Conservation (phyloP, 2,797 vertebrate species). For the Staurois parvus region DNA sequence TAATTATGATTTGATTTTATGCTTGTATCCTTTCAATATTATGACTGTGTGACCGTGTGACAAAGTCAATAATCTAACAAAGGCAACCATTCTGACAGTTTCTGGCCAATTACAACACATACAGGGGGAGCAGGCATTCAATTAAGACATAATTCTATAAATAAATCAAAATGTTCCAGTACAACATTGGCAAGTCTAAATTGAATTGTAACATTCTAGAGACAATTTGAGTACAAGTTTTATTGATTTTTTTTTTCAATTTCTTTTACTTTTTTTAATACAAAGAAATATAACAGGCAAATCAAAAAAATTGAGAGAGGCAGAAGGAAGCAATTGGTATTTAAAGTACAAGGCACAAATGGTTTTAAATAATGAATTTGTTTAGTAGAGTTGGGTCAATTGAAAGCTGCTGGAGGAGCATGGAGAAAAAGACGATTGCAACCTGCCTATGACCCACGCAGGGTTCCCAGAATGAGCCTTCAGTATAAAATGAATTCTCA, state of each 20-base stretch:
- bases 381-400: not conserved
- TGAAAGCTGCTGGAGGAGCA: not conserved
- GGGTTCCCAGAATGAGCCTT: not conserved
- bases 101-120: not conserved
- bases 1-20: no score
- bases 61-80: not conserved
- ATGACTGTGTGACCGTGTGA: not conserved
- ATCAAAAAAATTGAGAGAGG: not conserved
- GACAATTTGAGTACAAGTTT: conserved; percentile 2
- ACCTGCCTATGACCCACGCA: no score
- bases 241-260: conserved; percentile 14
- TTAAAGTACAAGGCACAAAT: not conserved
- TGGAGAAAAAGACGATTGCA: no score
- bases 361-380: not conserved
- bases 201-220: conserved; percentile 1
- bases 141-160: not conserved
- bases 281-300: not conserved
- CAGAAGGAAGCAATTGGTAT: not conserved
- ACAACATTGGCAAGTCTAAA: not conserved
- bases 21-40: not conserved
- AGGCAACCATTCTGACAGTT: not conserved
- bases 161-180: conserved; percentile 9
- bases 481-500: not conserved
- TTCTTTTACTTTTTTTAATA: not conserved
- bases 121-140: not conserved